Evolutionary conservation across 30 jellyfish, hydroid and myxozoan species (phyloP).

Genomic region (Sanderia malayensis): DNA sequence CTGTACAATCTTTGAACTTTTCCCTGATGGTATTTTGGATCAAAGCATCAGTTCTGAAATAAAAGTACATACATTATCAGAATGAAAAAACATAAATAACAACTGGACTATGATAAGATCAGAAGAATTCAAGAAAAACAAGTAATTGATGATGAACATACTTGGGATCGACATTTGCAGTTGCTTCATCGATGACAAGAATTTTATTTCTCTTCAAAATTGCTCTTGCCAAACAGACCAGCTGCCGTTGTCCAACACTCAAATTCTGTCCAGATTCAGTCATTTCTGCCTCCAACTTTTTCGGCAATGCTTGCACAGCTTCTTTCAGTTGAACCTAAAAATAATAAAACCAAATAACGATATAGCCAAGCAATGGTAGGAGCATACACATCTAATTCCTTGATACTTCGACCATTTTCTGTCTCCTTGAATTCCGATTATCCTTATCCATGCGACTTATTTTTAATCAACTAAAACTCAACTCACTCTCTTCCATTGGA

Average conservation of each 20-base stretch:
- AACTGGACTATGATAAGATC: not conserved
- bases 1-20: constrained; percentile 85
- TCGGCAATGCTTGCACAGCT: constrained; percentile 71
- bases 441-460: too few relatives aligned
- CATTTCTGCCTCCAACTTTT: constrained; percentile 79
- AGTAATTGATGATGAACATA: too few relatives aligned
- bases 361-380: too few relatives aligned
- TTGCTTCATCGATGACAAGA: constrained; percentile 91
- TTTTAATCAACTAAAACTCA: too few relatives aligned
- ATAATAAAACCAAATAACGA: not conserved
- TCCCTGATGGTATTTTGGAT: constrained; percentile 81
- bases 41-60: constrained; percentile 74
- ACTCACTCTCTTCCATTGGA: too few relatives aligned
- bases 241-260: constrained; percentile 95
- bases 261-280: constrained; percentile 86
- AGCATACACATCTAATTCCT: too few relatives aligned
- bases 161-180: constrained; percentile 98
- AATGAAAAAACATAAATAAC: too few relatives aligned
- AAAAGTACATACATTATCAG: too few relatives aligned
- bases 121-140: not conserved
- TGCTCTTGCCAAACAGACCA: constrained; percentile 92
- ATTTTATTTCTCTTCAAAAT: constrained; percentile 70
- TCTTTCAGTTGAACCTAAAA: constrained; percentile 76
- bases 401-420: too few relatives aligned
- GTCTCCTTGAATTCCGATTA: too few relatives aligned